Base-by-base conservation (phyloP, 2,797 vertebrate species). In the Gastrophryne carolinensis region DNA sequence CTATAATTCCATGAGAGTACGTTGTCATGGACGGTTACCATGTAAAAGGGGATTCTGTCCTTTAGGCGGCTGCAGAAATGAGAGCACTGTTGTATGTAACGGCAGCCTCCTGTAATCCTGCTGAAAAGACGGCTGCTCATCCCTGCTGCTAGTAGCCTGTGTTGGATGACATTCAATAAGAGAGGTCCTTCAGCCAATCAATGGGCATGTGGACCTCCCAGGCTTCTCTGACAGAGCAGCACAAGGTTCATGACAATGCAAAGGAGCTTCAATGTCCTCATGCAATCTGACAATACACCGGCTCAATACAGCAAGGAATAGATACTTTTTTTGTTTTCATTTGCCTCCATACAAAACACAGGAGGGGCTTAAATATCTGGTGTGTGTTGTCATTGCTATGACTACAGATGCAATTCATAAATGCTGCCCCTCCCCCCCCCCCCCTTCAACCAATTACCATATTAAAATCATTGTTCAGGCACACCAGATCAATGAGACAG, bases 211-310 rank as follows among this genome's bases (percentile, higher is more conserved):
- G 0, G 80, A 87, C 84, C 87, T 86, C 86, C 84, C 83, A 76
- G 80, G 82, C 82, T 92, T 91, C 90, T 85, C 91, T 87, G 87
- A 87, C 85, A 82, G 90, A 95, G 93, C 93, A 93, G 93, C 93
- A 92, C 80, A 82, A 87, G 87, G 92, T 94, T 95, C 96, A 93
- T 95, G 85, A 86, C 80, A 86, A 84, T 79, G 96, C 94, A 97
- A 96, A 93, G 84, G 86, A 80, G 89, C 92, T 95, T 94, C 95
- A 95, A 94, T 89, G 91, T 93, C 92, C 94, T 54, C 13, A 30
- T n/a, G n/a, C n/a, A n/a, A n/a, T n/a, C n/a, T 39, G 17, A 68
- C 65, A 68, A 56, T 37, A 11, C 49, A 54, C 3, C 24, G 8
- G 50, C 50, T 54, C 24, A 17, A 30, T 4, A 29, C n/a, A n/a